Evolutionary conservation across 2,113 vertebrate genomes (phyloP), one percentile per base, ranked within the genome.

Genomic region (Pituophis catenifer): DNA sequence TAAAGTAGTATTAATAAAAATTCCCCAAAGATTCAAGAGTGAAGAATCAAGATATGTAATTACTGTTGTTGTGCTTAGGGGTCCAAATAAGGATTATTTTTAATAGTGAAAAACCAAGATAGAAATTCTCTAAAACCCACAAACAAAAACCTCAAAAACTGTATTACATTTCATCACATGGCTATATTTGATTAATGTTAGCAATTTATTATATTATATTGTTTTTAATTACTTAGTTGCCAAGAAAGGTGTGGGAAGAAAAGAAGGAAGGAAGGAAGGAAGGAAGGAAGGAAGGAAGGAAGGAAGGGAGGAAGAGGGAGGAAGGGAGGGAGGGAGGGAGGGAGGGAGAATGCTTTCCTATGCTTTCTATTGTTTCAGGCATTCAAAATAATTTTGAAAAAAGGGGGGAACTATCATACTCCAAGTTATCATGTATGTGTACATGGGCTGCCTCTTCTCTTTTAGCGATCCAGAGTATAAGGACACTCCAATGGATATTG

Each of bases 401-500:
- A 90, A 90, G 26, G 24, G 59, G 58, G 91, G 23, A 94, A 90
- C 90, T 81, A 91, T 10, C 93, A 93, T 92, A 94, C 59, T 93
- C 89, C 88, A 94, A 93, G 92, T 92, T 65, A 75, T 94, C 44
- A n/a, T 48, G 88, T 62, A 38, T 95, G 48, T 75, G 93, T 96
- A 50, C 96, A 65, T 97, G 86, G 90, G 65, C 75, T 94, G 29
- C 94, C 90, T 97, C 59, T 91, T 91, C 48, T 96, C 90, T 94
- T 93, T 94, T 97, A 99, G 99, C 96, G 99, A 99, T 93, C 98
- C 96, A 0, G 99, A 99, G 96, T 99, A 99, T 97, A 99, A 99
- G 97, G 99, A 99, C 97, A 98, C 98, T 3, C 99, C 98, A 52
- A 99, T 99, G 97, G 99, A 99, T 97, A 99, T 99, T 87, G 98